phyloP scores from a whole-genome alignment of 2,888 invertebrate species.

The Stenichneumon culpator region DNA sequence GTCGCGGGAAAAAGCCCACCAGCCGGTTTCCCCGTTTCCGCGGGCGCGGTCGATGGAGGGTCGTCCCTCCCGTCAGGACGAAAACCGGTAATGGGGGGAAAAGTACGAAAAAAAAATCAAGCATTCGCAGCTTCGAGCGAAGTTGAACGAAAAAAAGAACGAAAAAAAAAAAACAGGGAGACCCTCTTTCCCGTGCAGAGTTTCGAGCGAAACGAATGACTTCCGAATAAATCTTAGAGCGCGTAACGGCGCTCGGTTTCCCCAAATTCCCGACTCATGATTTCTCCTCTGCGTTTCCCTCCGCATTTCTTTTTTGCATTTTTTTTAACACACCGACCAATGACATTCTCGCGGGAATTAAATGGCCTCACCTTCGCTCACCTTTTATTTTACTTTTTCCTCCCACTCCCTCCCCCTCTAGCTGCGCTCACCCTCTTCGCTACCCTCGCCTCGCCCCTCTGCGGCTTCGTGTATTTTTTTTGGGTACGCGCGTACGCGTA shows the following conservation, averaged over 20 bases:
- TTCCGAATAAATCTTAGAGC: constrained; percentile 59
- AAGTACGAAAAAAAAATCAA: constrained; percentile 41
- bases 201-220: constrained; percentile 59
- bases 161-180: constrained; percentile 38
- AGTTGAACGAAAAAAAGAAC: not conserved
- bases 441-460: constrained; percentile 20
- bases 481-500: constrained; percentile 52
- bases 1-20: constrained; percentile 50
- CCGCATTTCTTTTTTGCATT: not conserved
- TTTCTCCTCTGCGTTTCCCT: constrained; percentile 12
- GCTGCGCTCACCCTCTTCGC: constrained; percentile 25
- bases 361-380: constrained; percentile 49
- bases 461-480: constrained; percentile 23
- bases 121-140: constrained; percentile 10
- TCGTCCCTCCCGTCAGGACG: constrained; percentile 30
- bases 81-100: constrained; percentile 57
- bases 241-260: not conserved
- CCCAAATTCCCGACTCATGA: constrained; percentile 10
- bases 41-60: constrained; percentile 61
- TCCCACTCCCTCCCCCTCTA: constrained; percentile 21
- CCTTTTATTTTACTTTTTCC: constrained; percentile 9
- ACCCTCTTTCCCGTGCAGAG: constrained; percentile 36
- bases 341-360: constrained; percentile 48
- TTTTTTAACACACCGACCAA: constrained; percentile 6
- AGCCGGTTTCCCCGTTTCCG: constrained; percentile 51